phyloP scores from a whole-genome alignment of 2,113 vertebrate genomes.

The Cephalopholis sonnerati region DNA sequence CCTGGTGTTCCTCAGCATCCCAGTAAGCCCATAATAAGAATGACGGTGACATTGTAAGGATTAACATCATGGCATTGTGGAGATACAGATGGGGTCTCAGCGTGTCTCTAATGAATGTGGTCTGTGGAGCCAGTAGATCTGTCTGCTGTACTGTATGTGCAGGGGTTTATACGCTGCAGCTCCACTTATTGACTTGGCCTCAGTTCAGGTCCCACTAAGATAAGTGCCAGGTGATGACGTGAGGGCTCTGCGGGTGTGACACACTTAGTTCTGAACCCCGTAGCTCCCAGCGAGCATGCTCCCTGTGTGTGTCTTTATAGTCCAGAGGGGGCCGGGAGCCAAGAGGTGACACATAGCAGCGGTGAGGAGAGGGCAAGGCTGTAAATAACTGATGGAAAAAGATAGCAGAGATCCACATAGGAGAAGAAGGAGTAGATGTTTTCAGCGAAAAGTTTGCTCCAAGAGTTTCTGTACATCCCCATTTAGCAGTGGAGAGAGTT shows the following conservation, averaged over 20 bases:
- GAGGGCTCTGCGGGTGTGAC: slow-evolving; percentile 62
- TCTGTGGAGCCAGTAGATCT: slow-evolving; percentile 51
- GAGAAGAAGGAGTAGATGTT: slow-evolving; percentile 40
- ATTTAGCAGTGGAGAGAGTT: slow-evolving; percentile 30
- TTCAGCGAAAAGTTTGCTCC: slow-evolving; percentile 58
- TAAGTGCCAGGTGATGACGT: slow-evolving; percentile 73
- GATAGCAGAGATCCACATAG: slow-evolving; percentile 55
- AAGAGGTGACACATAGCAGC: slow-evolving; percentile 68
- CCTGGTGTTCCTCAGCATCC: slow-evolving; percentile 60
- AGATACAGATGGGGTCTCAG: slow-evolving; percentile 65
- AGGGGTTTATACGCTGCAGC: slow-evolving; percentile 47
- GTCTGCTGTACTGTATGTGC: slow-evolving; percentile 43
- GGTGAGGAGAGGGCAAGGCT: slow-evolving; percentile 17
- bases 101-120: slow-evolving; percentile 62
- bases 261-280: slow-evolving; percentile 57
- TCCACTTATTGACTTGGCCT: slow-evolving; percentile 74
- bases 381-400: slow-evolving; percentile 55
- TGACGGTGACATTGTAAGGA: slow-evolving; percentile 50
- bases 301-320: slow-evolving; percentile 66
- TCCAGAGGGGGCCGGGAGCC: slow-evolving; percentile 72
- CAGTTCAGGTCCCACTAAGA: slow-evolving; percentile 65
- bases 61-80: slow-evolving; percentile 43
- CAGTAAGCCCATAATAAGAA: slow-evolving; percentile 50
- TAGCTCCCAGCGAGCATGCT: slow-evolving; percentile 76
- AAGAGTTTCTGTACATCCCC: slow-evolving; percentile 77